These are phyloP conservation scores for Saimiri boliviensis DNA, from an alignment of 2,113 vertebrate species.

Conservation along the genomic window DNA sequence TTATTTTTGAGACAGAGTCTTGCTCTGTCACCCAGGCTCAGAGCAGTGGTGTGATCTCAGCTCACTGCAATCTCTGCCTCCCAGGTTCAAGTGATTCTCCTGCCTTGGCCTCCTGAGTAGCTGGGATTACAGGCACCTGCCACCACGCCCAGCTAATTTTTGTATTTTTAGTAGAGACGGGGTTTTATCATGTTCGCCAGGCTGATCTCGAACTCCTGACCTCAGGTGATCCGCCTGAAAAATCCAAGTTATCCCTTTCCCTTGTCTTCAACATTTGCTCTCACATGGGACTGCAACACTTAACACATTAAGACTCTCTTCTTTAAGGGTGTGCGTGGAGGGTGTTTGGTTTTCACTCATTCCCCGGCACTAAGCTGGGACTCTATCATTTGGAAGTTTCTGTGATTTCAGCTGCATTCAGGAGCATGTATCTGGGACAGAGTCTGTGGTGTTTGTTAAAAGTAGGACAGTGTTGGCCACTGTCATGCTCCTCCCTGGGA, in stretches of 20 bases:
- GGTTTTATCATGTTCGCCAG: background rate
- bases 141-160: background rate
- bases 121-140: background rate
- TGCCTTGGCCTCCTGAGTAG: background rate
- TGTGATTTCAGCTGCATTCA: background rate
- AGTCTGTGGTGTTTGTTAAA: background rate
- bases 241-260: background rate
- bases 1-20: background rate
- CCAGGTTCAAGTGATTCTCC: background rate
- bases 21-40: background rate
- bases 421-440: background rate
- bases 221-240: background rate
- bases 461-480: background rate
- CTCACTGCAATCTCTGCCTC: background rate
- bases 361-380: background rate
- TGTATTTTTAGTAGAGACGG: background rate
- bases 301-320: background rate
- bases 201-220: background rate
- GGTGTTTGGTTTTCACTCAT: background rate
- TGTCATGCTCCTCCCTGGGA: accelerated
- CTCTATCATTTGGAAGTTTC: background rate
- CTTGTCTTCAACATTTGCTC: accelerated
- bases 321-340: background rate
- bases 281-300: accelerated
- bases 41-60: too few species aligned